A percentile compares a stretch with the other conserved stretches of the same genome.
Conservation (phyloP, 2,113 vertebrate species). For the Malurus alboscapulatus region DNA sequence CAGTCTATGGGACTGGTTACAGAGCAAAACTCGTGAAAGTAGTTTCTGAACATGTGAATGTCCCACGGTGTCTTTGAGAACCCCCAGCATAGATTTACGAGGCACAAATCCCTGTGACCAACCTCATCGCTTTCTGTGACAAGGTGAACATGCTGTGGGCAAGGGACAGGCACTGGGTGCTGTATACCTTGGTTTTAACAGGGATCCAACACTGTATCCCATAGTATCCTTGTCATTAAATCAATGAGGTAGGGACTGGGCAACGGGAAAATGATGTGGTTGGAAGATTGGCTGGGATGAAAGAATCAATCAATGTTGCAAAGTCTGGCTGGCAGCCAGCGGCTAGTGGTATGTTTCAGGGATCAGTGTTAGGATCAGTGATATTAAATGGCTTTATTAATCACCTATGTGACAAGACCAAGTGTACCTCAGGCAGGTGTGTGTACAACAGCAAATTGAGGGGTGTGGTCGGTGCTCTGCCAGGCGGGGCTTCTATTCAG, state of each 20-base stretch:
- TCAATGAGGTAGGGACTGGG: background rate
- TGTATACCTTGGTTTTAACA: background rate
- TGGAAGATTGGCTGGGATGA: background rate
- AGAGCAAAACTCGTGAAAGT: background rate
- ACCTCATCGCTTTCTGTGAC: background rate
- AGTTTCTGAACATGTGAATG: background rate
- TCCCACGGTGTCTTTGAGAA: background rate
- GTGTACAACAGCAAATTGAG: background rate
- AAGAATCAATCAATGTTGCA: background rate
- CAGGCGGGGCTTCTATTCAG: background rate
- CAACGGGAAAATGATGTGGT: background rate
- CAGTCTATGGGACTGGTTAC: background rate
- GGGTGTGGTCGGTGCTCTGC: background rate
- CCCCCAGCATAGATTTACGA: background rate
- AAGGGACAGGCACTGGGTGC: background rate
- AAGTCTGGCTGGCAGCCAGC: background rate
- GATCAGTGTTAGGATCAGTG: background rate
- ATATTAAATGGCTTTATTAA: background rate
- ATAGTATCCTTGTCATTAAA: background rate
- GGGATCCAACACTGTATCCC: background rate
- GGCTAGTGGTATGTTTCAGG: background rate
- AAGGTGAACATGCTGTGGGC: background rate
- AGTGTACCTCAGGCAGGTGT: background rate
- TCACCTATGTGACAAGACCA: background rate
- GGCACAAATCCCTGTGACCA: background rate